phyloP scores from a whole-genome alignment of 2,113 vertebrate species.

The Xyrauchen texanus region DNA sequence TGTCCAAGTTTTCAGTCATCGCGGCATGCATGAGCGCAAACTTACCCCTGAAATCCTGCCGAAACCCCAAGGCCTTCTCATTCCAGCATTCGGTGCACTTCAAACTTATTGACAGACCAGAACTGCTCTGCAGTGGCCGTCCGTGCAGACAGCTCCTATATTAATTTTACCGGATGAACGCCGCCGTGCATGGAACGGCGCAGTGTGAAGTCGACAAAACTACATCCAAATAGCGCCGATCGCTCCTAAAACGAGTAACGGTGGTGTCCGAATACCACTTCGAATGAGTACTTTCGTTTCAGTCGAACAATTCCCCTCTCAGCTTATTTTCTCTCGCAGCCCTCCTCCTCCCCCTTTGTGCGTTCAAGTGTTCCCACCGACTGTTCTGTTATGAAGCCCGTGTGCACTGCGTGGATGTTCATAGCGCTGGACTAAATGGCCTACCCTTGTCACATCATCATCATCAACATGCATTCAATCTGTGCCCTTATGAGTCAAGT shows the following conservation, averaged over 20 bases:
- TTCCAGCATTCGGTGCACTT: conserved; percentile 72
- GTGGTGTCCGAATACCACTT: conserved; percentile 57
- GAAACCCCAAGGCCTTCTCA: conserved; percentile 80
- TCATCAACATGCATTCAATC: conserved; percentile 17
- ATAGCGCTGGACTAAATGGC: conserved; percentile 81
- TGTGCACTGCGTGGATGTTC: conserved; percentile 68
- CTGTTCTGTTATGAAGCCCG: conserved; percentile 40
- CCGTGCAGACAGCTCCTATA: conserved; percentile 57
- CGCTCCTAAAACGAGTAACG: background rate
- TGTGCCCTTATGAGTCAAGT: background rate
- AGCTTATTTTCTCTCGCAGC: conserved; percentile 55
- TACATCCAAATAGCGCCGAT: conserved; percentile 7
- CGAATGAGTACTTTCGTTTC: conserved; percentile 72
- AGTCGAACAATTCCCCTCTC: conserved; percentile 61
- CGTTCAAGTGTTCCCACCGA: conserved; percentile 67
- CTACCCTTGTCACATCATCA: conserved; percentile 64
- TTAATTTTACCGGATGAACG: conserved; percentile 53
- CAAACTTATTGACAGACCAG: conserved; percentile 82
- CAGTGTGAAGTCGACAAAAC: conserved; percentile 59
- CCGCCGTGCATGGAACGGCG: conserved; percentile 32
- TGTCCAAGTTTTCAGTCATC: conserved; percentile 84
- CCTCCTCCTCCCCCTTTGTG: conserved; percentile 68
- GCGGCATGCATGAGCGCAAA: conserved; percentile 68
- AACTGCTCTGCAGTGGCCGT: conserved; percentile 74
- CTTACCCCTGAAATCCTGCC: conserved; percentile 83